Conservation (phyloP, 2,888 invertebrate genomes). For the Gryllus longicercus region DNA sequence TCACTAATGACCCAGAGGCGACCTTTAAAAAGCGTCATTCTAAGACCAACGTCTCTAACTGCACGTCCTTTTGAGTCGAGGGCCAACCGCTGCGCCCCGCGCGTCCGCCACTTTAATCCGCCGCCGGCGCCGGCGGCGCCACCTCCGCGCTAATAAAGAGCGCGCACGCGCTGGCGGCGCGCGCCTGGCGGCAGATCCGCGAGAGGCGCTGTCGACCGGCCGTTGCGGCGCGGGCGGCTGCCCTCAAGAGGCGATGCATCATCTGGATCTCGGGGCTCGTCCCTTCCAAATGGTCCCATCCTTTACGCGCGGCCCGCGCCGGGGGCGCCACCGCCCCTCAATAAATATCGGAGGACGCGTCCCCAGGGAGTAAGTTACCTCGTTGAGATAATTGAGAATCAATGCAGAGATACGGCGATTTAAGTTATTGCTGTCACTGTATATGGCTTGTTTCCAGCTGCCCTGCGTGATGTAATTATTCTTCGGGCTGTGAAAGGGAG, state of each 20-base stretch:
- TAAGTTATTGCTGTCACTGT: neutral
- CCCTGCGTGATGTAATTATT: neutral
- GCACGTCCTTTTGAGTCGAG: too few species aligned
- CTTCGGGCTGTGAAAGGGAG: neutral
- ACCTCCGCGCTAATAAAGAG: too few species aligned
- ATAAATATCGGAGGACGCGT: neutral
- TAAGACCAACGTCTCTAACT: too few species aligned
- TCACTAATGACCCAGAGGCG: too few species aligned
- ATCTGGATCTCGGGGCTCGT: neutral
- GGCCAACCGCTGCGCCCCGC: too few species aligned
- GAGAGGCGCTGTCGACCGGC: neutral
- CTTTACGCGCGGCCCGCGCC: neutral
- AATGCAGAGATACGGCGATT: constrained; percentile 6
- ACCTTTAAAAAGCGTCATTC: too few species aligned
- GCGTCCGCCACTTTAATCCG: too few species aligned
- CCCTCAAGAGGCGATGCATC: neutral
- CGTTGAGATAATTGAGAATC: constrained; percentile 8
- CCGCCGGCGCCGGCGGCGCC: too few species aligned
- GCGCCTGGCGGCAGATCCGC: neutral
- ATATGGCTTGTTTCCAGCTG: constrained; percentile 6
- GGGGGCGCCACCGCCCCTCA: neutral
- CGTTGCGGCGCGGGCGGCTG: neutral
- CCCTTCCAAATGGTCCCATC: neutral
- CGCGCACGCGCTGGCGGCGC: too few species aligned
- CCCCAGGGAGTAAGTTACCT: neutral